Percentiles rank a stretch among this genome's conserved stretches.
These are phyloP conservation scores for Microchrysa polita DNA, from an alignment of 2,888 invertebrate species.

Conservation along the genomic window DNA sequence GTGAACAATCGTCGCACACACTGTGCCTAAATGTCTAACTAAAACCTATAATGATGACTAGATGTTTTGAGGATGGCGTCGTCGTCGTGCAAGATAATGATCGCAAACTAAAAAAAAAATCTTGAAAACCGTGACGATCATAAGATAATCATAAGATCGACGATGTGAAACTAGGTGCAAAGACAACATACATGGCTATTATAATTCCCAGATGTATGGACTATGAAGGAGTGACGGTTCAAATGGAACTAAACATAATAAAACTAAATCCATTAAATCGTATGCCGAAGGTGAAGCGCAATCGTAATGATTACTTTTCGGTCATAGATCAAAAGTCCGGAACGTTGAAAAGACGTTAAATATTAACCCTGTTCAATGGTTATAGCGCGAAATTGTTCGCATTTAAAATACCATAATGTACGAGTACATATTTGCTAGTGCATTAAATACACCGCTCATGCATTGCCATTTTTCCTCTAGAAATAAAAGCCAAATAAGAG, in stretches of 20 bases:
- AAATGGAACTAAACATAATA: background rate
- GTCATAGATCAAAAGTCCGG: constrained; percentile 16
- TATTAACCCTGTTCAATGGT: no score
- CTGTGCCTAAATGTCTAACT: background rate
- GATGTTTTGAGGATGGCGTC: constrained; percentile 28
- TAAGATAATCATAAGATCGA: no score
- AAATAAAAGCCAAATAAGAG: no score
- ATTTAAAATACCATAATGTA: background rate
- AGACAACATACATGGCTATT: background rate
- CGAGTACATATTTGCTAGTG: no score
- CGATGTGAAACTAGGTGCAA: constrained; percentile 1
- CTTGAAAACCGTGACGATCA: constrained; percentile 26
- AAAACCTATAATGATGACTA: background rate
- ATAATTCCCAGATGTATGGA: background rate
- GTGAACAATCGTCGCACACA: background rate
- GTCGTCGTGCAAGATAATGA: constrained; percentile 26
- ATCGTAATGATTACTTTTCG: constrained; percentile 27
- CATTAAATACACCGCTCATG: no score
- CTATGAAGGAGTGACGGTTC: background rate
- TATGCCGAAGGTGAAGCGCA: constrained; percentile 12
- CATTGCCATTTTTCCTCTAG: no score
- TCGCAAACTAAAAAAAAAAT: background rate
- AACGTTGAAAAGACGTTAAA: no score
- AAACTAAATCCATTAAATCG: constrained; percentile 2
- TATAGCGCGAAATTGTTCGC: no score